phyloP scores from a whole-genome alignment of 2,113 vertebrate species.

The Heteronetta atricapilla region DNA sequence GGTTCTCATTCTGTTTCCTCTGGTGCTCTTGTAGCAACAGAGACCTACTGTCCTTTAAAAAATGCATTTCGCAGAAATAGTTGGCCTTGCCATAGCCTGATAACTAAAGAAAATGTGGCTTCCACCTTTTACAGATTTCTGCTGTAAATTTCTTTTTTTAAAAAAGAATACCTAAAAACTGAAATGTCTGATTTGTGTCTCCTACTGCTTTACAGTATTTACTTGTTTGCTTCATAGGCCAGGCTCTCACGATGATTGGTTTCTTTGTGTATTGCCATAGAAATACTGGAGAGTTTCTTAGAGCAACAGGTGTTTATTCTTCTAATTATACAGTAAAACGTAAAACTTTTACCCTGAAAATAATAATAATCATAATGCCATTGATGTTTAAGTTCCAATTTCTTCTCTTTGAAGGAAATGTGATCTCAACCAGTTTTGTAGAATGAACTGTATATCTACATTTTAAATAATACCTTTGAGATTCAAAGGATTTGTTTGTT shows the following conservation, averaged over 20 bases:
- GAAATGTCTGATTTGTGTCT: neutral
- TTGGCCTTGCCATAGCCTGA: neutral
- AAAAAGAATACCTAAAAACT: neutral
- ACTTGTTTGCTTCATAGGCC: neutral
- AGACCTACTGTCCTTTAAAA: neutral
- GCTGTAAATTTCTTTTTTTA: neutral
- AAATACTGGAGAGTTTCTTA: neutral
- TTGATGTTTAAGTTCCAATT: neutral
- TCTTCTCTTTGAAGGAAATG: neutral
- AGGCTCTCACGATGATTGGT: neutral
- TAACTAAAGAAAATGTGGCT: neutral
- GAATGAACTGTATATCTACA: neutral
- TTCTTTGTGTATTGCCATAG: neutral
- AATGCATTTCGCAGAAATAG: neutral
- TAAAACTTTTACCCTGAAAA: neutral
- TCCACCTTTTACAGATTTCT: neutral
- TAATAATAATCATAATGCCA: neutral
- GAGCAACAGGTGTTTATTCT: neutral
- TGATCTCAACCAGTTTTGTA: neutral
- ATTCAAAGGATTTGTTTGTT: neutral
- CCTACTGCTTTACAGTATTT: neutral
- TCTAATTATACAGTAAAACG: neutral
- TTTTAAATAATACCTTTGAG: neutral
- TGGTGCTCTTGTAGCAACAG: neutral
- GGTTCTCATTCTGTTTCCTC: neutral